Evolutionary conservation across 2,888 invertebrate species (phyloP), one percentile per base, ranked within the genome.

Genomic region (Sphaeridia pumilis): DNA sequence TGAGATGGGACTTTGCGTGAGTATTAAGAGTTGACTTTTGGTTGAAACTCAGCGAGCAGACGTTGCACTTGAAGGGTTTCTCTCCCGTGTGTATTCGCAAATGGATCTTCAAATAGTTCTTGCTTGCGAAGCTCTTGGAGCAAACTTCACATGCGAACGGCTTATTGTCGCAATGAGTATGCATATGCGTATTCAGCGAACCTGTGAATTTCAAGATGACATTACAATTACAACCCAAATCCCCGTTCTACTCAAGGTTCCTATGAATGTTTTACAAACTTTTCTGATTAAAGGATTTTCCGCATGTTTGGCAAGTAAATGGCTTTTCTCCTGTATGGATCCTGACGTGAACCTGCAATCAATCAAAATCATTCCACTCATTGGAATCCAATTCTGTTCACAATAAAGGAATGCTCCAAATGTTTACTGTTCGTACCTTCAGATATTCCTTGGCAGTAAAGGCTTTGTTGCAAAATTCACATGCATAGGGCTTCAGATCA

Each of bases 391-490:
- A n/a, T n/a, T n/a, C n/a, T n/a, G n/a, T n/a, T n/a, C n/a, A n/a
- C n/a, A n/a, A n/a, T n/a, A n/a, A n/a, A n/a, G n/a, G n/a, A n/a
- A n/a, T n/a, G n/a, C n/a, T n/a, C n/a, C n/a, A n/a, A n/a, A n/a
- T n/a, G n/a, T n/a, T n/a, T n/a, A n/a, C n/a, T n/a, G n/a, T n/a
- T n/a, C n/a, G n/a, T n/a, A n/a, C n/a, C 21, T 52, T 52, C 41
- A 52, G 41, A 31, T 52, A 52, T 31, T 52, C 52, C 38, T 52
- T 52, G 41, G 52, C 52, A 21, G 52, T 52, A 41, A 52, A 52
- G n/a, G 52, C 52, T 28, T 52, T 52, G 52, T 41, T 52, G 46
- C 52, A 52, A 41, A 52, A 52, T 46, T 52, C 52, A 22, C 52
- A 52, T 1, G 52, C 52, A 27, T 52, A 52, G 4, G 52, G 52